Base-by-base conservation (phyloP, 2,797 vertebrate genomes). In the Clarias platycephalus region DNA sequence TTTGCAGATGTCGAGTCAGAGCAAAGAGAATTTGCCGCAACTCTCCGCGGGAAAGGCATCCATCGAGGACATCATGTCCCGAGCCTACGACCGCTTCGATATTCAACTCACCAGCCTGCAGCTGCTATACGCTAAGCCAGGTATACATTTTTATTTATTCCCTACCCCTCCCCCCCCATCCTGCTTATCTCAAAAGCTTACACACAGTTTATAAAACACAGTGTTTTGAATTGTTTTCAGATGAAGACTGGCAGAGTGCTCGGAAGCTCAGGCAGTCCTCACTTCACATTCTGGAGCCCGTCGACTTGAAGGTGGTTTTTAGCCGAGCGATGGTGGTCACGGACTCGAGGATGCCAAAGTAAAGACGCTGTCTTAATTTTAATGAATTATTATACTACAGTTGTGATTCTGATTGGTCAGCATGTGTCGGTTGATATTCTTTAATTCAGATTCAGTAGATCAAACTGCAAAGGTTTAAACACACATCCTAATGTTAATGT, bases 261-360 rank as follows among this genome's bases (percentile, higher is more conserved):
- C 97, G 97, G 55, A 96, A 95, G 78, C 93, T 95, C 83, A 97
- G 91, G 83, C 90, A 87, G 22, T 99, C 98, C 5, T 85, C 94
- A 4, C 95, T 97, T 16, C 98, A 99, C 91, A 96, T 99, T 89
- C 93, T 99, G 84, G 95, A 97, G 89, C 98, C 98, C 0, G 95
- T 99, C 89, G 97, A 99, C 90, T 93, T 99, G 66, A 97, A 94
- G 53, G 92, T 99, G 90, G 94, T 97, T 86, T 95, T 99, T 84
- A 96, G 96, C 89, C 95, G 97, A 86, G 97, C 98, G 57, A 96
- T 99, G 96, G 96, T 99, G 74, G 96, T 97, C 85, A 97, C 95
- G 85, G 98, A 99, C 93, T 91, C 96, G 31, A 96, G 96, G 89
- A 99, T 99, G 98, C 95, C 98, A 31, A 99, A 96, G 98, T 99